Evolutionary conservation across 2,888 invertebrate genomes (phyloP), one percentile per base, ranked within the genome.

Genomic region (Cerceris ruficornis): DNA sequence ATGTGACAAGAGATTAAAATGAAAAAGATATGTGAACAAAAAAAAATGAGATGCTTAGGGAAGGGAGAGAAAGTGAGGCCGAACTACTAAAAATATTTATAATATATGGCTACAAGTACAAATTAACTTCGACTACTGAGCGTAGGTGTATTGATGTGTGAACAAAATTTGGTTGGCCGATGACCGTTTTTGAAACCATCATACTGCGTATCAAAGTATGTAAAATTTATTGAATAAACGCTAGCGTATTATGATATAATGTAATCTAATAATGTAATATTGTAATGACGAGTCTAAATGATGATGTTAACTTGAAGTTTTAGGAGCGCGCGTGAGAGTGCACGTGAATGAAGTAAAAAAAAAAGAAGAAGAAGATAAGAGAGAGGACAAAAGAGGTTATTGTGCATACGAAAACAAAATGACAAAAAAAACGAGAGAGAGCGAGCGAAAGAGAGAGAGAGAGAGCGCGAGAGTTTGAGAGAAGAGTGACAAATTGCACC

Each of bases 91-190:
- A 91, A 92, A 90, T 92, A 92, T 92, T 92, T 92, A 92, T 91
- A 91, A 91, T 92, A 92, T 92, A 92, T 92, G 92, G 92, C 92
- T 92, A 92, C 92, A 92, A 92, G 92, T 92, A 92, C 92, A 92
- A 92, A 92, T 92, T 92, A 28, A 92, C 92, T 92, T 92, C 92
- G 92, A 92, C 91, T 92, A 92, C 91, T 91, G 92, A 91, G 90
- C 91, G 92, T 92, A 92, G 91, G 89, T 91, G 91, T 92, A 92
- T 92, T 91, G 92, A 92, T 92, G 92, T 91, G 92, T 91, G 92
- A 89, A 92, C 91, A 91, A 92, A 92, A 92, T 92, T 92, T 91
- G 92, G 92, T 92, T 92, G 91, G 91, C 92, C 92, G 91, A 92
- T 91, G 91, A 92, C 92, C 92, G 92, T 92, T 92, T 92, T 92